A percentile compares a stretch with the other conserved stretches of the same genome.
phyloP scores from a whole-genome alignment of 2,888 invertebrate genomes.

The Aquatica leii region DNA sequence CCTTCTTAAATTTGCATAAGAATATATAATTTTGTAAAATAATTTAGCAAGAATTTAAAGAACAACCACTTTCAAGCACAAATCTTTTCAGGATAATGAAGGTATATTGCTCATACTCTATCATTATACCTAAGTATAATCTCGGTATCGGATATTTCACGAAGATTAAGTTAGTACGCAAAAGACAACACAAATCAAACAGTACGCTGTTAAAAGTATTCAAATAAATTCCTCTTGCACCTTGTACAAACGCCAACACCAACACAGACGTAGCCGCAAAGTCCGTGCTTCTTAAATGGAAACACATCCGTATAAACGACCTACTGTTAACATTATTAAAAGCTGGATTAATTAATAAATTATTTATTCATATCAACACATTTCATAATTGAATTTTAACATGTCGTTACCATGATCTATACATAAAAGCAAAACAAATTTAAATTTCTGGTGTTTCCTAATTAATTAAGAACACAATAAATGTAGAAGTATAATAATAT shows the following conservation, averaged over 20 bases:
- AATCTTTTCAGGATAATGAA: conserved; percentile 1
- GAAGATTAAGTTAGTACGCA: conserved; percentile 3
- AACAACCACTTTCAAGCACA: not conserved
- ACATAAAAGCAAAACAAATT: not conserved
- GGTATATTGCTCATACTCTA: not conserved
- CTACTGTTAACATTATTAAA: conserved; percentile 14
- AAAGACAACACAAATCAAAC: conserved; percentile 16
- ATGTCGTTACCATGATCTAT: conserved; percentile 1
- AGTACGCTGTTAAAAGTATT: conserved; percentile 23
- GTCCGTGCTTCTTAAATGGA: conserved; percentile 27
- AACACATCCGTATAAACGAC: conserved; percentile 23
- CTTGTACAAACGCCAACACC: conserved; percentile 36
- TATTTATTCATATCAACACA: not conserved
- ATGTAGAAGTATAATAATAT: too few relatives aligned
- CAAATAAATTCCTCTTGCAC: conserved; percentile 32
- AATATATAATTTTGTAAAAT: conserved; percentile 3
- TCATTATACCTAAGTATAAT: conserved; percentile 3
- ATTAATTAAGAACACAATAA: too few relatives aligned
- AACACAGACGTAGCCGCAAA: conserved; percentile 32
- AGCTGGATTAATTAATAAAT: not conserved
- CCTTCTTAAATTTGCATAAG: conserved; percentile 5
- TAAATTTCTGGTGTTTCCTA: too few relatives aligned
- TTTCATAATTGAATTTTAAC: conserved; percentile 7
- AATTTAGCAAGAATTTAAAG: not conserved
- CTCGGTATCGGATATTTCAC: conserved; percentile 14